Evolutionary conservation across 1,140 invertebrate genomes (phyloP), one percentile per base, ranked within the genome.

Genomic region (Wiebesia pumilae): DNA sequence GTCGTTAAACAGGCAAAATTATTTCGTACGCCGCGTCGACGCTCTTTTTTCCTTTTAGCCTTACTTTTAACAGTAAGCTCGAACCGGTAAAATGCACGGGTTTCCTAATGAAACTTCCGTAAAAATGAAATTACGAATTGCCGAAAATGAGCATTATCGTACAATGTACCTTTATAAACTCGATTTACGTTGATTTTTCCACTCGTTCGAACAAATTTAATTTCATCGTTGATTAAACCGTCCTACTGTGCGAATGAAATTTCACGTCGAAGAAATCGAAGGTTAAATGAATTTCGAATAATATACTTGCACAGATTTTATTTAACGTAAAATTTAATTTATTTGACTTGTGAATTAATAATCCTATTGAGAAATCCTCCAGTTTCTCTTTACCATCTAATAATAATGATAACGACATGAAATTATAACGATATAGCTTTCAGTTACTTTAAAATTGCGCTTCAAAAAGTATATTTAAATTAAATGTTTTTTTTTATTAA

Each of bases 1-100:
- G 80, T 30, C 85, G 54, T 82, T 83, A 86, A 54, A 16, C 19
- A n/a, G 3, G 21, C 54, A 81, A 81, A 77, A 77, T 62, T 81
- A 73, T 81, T 30, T 24, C 35, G 40, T 47, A 1, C 58, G 19
- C 78, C 24, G 12, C 24, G n/a, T 43, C 12, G 12, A 38, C 27
- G 9, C 47, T 75, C 35, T 40, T 24, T 1, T 43, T 21, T 51
- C 43, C 27, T 30, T 78, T 77, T 47, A 6, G n/a, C 43, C 30
- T 30, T 77, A 47, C 16, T 47, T 77, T 47, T 27, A 62, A 27
- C 58, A 27, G 4, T 27, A 62, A 62, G 21, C 2, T 10, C 58
- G 10, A 27, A 24, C 1, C 27, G 3, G 24, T 62, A 62, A 62
- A 62, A 62, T 62, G 24, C 58, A 3, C 21, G 58, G 10, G 27